Conservation (phyloP, 2,113 vertebrate genomes). For the Neoarius graeffei region DNA sequence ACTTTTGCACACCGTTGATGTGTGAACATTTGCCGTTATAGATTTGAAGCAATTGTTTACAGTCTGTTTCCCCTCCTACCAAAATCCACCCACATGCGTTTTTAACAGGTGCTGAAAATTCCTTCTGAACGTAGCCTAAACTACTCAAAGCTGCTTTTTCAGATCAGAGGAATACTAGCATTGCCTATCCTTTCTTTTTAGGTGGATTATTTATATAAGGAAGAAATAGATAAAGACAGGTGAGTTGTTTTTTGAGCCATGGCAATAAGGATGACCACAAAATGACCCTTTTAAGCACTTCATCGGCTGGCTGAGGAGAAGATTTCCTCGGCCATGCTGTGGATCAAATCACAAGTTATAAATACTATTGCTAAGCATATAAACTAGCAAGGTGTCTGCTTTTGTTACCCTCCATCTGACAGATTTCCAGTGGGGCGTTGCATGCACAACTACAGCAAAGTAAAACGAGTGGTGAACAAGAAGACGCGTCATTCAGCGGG, state of each 20-base stretch:
- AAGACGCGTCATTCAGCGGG: slow-evolving; percentile 55
- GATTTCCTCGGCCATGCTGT: not conserved
- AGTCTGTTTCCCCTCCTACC: not conserved
- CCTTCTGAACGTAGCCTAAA: slow-evolving; percentile 24
- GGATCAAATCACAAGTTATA: not conserved
- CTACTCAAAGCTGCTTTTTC: slow-evolving; percentile 52
- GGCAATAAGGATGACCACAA: slow-evolving; percentile 48
- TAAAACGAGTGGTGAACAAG: slow-evolving; percentile 66
- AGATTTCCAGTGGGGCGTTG: slow-evolving; percentile 71
- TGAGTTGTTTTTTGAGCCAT: slow-evolving; percentile 63
- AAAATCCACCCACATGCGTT: not conserved
- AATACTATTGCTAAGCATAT: not conserved
- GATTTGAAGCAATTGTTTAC: not conserved
- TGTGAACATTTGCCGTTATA: not conserved
- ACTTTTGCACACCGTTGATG: not conserved
- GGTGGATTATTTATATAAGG: slow-evolving; percentile 79
- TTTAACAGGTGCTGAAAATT: slow-evolving; percentile 19
- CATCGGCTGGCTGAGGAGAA: slow-evolving; percentile 18
- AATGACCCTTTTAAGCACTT: slow-evolving; percentile 44
- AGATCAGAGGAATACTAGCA: slow-evolving; percentile 61
- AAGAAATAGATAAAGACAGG: slow-evolving; percentile 78
- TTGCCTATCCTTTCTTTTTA: slow-evolving; percentile 76
- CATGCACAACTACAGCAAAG: slow-evolving; percentile 65
- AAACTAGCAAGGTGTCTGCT: not conserved
- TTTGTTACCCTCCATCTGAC: slow-evolving; percentile 23